Evolutionary conservation across 2,888 invertebrate genomes (phyloP).

Genomic region (Ypsolopha scabrella): DNA sequence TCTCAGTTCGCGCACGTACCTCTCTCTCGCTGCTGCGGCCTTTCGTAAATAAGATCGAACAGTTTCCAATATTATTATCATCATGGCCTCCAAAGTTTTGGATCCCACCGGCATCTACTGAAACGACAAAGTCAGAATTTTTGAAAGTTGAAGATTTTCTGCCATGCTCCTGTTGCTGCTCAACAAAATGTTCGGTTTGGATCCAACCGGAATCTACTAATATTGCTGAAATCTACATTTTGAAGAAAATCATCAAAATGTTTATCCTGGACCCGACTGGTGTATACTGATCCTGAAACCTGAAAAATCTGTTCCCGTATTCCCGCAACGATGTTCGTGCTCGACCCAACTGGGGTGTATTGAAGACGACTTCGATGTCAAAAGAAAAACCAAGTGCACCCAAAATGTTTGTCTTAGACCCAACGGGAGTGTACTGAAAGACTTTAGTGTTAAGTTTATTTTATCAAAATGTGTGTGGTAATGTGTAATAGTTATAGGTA

Average conservation of each 20-base stretch:
- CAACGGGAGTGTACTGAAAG: constrained; percentile 57
- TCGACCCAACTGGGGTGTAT: constrained; percentile 58
- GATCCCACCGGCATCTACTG: constrained; percentile 62
- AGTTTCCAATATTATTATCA: constrained; percentile 32
- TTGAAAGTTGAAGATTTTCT: background rate
- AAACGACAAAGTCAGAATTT: background rate
- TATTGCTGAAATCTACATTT: background rate
- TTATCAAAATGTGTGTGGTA: constrained; percentile 33
- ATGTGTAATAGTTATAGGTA: constrained; percentile 33
- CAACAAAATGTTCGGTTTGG: constrained; percentile 10
- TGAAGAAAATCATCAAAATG: constrained; percentile 32
- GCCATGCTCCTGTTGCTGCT: background rate
- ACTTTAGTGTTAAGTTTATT: constrained; percentile 20
- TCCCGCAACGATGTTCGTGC: constrained; percentile 33
- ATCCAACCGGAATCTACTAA: constrained; percentile 10
- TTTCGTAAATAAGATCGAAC: constrained; percentile 64
- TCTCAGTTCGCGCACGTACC: constrained; percentile 38
- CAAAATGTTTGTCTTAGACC: constrained; percentile 56
- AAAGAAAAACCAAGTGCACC: constrained; percentile 6
- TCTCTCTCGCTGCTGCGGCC: constrained; percentile 13
- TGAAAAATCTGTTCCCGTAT: background rate
- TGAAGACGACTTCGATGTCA: constrained; percentile 19
- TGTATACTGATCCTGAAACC: constrained; percentile 30
- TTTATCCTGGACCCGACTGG: constrained; percentile 51
- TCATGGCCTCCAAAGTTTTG: constrained; percentile 58